Evolutionary conservation across 2,888 invertebrate genomes (phyloP).

Genomic region (Leptopilina drosophilae): DNA sequence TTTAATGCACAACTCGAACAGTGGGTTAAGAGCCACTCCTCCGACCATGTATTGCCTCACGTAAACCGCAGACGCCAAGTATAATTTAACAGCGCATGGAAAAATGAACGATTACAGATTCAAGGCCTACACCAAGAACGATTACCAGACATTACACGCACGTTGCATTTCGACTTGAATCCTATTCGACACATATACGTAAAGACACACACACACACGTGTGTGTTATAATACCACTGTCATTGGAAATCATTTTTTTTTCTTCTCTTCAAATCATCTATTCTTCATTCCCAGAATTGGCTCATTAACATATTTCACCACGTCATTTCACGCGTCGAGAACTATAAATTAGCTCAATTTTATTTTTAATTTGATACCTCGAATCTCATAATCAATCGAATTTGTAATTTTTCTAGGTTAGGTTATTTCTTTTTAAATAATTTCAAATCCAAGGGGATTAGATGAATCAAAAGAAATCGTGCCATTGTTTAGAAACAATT

Average conservation of each 20-base stretch:
- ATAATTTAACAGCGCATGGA: conserved; percentile 61
- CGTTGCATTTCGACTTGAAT: conserved; percentile 54
- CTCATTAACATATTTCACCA: conserved; percentile 24
- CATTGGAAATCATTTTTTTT: conserved; percentile 26
- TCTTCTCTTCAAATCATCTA: not conserved
- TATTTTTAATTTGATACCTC: too few relatives aligned
- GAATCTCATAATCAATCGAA: too few relatives aligned
- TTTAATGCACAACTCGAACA: conserved; percentile 24
- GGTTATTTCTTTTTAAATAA: not conserved
- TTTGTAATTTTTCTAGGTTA: too few relatives aligned
- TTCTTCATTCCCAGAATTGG: conserved; percentile 17
- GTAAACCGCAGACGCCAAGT: conserved; percentile 47
- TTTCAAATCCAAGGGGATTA: not conserved
- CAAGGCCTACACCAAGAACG: conserved; percentile 62
- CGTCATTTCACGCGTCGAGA: conserved; percentile 2
- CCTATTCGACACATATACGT: conserved; percentile 9
- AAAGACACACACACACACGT: not conserved
- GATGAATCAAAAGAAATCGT: too few relatives aligned
- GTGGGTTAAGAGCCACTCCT: conserved; percentile 41
- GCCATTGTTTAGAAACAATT: too few relatives aligned
- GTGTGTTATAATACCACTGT: not conserved
- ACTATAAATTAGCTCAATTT: not conserved
- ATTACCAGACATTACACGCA: conserved; percentile 53
- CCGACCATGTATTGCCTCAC: conserved; percentile 32
- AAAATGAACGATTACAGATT: conserved; percentile 66